Percentiles rank a stretch among this genome's conserved stretches.
Evolutionary conservation across 37 sponge, comb jelly and placozoan genomes (phyloP).

Genomic region (Agelas oroides): DNA sequence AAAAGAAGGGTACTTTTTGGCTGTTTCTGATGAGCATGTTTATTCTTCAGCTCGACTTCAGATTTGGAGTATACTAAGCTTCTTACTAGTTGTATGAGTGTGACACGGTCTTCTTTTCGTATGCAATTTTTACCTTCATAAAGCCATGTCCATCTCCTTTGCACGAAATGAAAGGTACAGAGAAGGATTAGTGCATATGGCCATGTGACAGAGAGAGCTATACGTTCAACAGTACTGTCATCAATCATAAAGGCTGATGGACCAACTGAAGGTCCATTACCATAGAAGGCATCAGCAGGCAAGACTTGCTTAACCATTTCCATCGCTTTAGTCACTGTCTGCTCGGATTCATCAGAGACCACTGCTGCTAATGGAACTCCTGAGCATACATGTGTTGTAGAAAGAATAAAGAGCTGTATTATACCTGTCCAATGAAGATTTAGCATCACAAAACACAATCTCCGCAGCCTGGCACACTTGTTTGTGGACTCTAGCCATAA

Average conservation of each 20-base stretch:
- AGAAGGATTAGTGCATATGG: not conserved
- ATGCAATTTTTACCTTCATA: constrained; percentile 12
- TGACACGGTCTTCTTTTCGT: not conserved
- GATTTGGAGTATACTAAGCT: not conserved
- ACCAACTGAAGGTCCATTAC: not conserved
- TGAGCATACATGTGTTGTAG: constrained; percentile 10
- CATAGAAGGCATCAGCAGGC: constrained; percentile 18
- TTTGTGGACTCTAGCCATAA: constrained; percentile 10
- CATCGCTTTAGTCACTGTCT: constrained; percentile 23
- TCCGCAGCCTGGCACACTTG: constrained; percentile 5
- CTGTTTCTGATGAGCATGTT: not conserved
- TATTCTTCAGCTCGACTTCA: not conserved
- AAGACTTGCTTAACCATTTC: constrained; percentile 5
- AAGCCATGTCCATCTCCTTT: constrained; percentile 28
- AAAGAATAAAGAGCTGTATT: constrained; percentile 16
- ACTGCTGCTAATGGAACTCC: constrained; percentile 18
- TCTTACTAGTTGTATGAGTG: not conserved
- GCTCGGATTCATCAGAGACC: constrained; percentile 23
- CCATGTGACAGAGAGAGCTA: constrained; percentile 11
- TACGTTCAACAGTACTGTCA: constrained; percentile 27
- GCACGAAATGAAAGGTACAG: constrained; percentile 26
- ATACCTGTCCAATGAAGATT: not conserved
- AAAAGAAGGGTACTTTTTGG: constrained; percentile 8
- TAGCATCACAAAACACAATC: constrained; percentile 7
- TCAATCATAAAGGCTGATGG: constrained; percentile 13